Conservation (phyloP, 2,113 vertebrate genomes). For the Verasper variegatus region DNA sequence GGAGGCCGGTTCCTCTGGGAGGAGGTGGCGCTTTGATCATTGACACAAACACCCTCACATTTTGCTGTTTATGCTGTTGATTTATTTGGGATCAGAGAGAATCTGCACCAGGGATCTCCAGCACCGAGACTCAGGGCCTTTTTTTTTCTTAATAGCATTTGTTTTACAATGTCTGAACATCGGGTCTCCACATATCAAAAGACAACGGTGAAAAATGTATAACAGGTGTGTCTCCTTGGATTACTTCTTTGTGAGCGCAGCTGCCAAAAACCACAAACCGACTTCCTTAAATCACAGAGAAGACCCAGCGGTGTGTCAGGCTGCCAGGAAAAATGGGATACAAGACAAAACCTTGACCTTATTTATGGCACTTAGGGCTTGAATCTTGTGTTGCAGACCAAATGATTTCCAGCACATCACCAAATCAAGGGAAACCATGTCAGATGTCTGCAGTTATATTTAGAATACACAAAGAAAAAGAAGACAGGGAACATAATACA, state of each 20-base stretch:
- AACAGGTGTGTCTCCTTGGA: slow-evolving; percentile 48
- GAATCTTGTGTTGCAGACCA: neutral
- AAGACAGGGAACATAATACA: slow-evolving; percentile 11
- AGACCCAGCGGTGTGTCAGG: slow-evolving; percentile 20
- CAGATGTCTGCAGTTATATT: slow-evolving; percentile 35
- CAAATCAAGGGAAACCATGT: neutral
- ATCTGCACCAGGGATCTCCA: slow-evolving; percentile 24
- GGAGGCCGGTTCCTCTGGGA: slow-evolving; percentile 22
- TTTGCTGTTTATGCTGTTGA: slow-evolving; percentile 36
- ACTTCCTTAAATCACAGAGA: slow-evolving; percentile 17
- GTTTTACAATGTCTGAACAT: slow-evolving; percentile 39
- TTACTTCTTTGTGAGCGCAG: neutral
- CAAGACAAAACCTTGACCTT: neutral
- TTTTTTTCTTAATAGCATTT: slow-evolving; percentile 59
- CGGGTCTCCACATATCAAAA: slow-evolving; percentile 40
- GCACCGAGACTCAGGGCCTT: slow-evolving; percentile 41
- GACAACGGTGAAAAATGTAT: slow-evolving; percentile 29
- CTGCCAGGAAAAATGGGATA: slow-evolving; percentile 8
- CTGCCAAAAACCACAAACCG: slow-evolving; percentile 41
- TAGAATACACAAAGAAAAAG: neutral
- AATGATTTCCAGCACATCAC: slow-evolving; percentile 29
- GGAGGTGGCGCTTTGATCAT: slow-evolving; percentile 27
- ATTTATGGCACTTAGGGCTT: neutral
- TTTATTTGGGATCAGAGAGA: slow-evolving; percentile 55
- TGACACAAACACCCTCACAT: slow-evolving; percentile 29